phyloP scores from a whole-genome alignment of 2,888 invertebrate genomes.

The Idaea aversata region DNA sequence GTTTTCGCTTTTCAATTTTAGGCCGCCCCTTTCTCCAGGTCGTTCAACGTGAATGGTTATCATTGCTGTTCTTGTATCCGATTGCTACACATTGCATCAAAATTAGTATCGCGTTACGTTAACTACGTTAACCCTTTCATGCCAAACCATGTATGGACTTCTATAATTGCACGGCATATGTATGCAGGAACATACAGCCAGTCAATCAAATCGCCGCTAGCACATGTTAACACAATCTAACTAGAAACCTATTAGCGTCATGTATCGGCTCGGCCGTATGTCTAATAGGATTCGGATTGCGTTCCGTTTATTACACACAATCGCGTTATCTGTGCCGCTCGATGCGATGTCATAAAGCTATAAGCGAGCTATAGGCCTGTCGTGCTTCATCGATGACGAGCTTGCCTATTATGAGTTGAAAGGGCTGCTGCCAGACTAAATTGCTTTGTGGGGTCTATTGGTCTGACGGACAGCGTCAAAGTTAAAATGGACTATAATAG shows the following conservation, averaged over 20 bases:
- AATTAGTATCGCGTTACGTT: background rate
- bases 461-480: background rate
- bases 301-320: constrained; percentile 71
- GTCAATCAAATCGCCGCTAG: constrained; percentile 38
- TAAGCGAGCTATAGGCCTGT: background rate
- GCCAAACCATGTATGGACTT: background rate
- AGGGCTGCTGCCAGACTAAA: constrained; percentile 14
- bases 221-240: constrained; percentile 52
- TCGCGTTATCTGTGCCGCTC: constrained; percentile 53
- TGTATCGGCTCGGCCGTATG: constrained; percentile 57
- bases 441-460: constrained; percentile 15
- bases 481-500: background rate
- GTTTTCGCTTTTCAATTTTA: too few species aligned
- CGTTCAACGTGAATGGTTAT: background rate
- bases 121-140: background rate
- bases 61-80: background rate
- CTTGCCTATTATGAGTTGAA: constrained; percentile 16
- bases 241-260: constrained; percentile 62
- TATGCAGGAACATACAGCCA: constrained; percentile 15
- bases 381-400: background rate
- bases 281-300: constrained; percentile 72
- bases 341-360: constrained; percentile 17
- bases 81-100: background rate
- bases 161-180: background rate
- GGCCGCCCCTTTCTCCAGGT: too few species aligned